These are phyloP conservation scores for Malurus elegans DNA, from an alignment of 2,113 vertebrate genomes.

Conservation along the genomic window DNA sequence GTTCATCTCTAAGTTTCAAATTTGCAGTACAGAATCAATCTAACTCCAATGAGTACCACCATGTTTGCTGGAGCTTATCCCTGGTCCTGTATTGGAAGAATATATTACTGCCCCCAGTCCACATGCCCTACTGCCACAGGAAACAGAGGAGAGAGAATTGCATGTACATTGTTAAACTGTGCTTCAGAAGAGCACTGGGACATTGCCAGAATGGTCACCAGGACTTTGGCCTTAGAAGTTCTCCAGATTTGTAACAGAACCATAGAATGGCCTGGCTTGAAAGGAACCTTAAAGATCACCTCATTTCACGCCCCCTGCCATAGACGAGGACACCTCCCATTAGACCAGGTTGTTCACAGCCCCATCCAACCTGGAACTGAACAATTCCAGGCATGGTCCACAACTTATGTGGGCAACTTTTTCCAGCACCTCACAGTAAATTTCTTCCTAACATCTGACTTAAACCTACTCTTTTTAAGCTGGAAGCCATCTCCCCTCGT, in stretches of 20 bases:
- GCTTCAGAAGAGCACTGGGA: fast-evolving
- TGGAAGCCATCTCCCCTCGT: neutral
- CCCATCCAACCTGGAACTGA: neutral
- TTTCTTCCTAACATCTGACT: neutral
- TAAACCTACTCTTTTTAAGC: neutral
- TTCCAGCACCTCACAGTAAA: neutral
- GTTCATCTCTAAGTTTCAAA: neutral
- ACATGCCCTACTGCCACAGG: neutral
- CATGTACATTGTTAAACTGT: neutral
- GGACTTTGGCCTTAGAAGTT: neutral
- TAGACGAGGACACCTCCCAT: neutral
- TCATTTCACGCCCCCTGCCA: neutral
- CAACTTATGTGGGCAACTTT: neutral
- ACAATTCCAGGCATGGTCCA: neutral
- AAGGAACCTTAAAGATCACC: too few species aligned
- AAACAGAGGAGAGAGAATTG: neutral
- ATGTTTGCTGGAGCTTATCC: neutral
- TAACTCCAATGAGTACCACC: neutral
- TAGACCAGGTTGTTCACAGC: neutral
- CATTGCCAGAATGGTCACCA: neutral
- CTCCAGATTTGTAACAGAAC: neutral
- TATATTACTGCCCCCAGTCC: neutral
- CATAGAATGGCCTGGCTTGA: neutral
- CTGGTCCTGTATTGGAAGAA: fast-evolving
- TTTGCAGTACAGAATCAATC: neutral